Percentiles rank a stretch among this genome's conserved stretches.
These are phyloP conservation scores for Anas bahamensis DNA, from an alignment of 2,797 vertebrate species.

Conservation along the genomic window DNA sequence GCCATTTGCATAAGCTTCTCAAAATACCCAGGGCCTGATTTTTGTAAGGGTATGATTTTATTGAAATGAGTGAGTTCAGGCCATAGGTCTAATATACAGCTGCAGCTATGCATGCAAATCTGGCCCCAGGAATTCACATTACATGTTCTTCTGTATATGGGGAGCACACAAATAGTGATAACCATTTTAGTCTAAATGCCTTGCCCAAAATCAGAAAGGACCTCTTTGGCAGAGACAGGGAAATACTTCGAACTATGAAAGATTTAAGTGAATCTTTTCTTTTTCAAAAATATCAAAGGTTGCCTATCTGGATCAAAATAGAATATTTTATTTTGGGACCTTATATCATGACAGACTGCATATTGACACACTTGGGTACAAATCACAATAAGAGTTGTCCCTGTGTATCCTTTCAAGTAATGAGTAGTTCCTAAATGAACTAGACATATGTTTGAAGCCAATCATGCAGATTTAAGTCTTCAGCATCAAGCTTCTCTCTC, in stretches of 20 bases:
- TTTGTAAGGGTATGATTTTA: neutral
- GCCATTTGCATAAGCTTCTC: neutral
- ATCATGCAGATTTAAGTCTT: neutral
- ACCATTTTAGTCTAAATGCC: neutral
- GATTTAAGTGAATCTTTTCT: neutral
- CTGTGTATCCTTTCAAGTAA: neutral
- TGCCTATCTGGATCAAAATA: neutral
- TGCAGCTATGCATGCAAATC: neutral
- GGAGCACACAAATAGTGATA: neutral
- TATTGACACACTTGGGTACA: neutral
- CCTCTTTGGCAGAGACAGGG: neutral
- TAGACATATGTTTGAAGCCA: neutral
- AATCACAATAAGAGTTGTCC: neutral
- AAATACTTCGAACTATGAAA: neutral
- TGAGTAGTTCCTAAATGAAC: neutral
- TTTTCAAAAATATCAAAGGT: neutral
- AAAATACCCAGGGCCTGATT: neutral
- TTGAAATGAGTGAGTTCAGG: conserved; percentile 7
- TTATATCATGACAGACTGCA: neutral
- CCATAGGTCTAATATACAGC: neutral
- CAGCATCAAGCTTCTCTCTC: neutral
- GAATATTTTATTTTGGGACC: neutral
- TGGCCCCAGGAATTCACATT: neutral
- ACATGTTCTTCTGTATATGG: neutral
- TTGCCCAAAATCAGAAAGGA: neutral